A percentile compares a stretch with the other conserved stretches of the same genome.
Evolutionary conservation across 1,140 invertebrate genomes (phyloP).

Genomic region (Ceratina australensis): DNA sequence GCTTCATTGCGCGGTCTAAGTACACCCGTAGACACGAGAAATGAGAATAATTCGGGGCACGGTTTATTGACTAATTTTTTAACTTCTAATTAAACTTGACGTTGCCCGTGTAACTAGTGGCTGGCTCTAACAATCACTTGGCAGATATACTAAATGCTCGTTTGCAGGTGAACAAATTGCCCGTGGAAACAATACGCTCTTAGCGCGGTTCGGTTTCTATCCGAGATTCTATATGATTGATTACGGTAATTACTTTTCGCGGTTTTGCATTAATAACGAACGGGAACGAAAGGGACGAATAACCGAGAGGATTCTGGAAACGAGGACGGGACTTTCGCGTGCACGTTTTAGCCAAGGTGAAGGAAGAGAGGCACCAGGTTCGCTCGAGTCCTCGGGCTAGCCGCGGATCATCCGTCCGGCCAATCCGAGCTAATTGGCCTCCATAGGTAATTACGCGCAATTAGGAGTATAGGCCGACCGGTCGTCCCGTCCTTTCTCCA

Average conservation of each 20-base stretch:
- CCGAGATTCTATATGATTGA: conserved; percentile 2
- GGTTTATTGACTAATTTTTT: too few species aligned
- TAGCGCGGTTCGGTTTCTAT: neutral
- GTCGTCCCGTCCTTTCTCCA: conserved; percentile 33
- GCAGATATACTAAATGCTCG: neutral
- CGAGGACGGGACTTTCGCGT: conserved; percentile 45
- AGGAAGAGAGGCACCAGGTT: conserved; percentile 30
- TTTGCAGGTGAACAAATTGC: conserved; percentile 2
- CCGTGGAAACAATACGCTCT: conserved; percentile 2
- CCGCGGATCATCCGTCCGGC: conserved; percentile 58
- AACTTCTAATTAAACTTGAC: too few species aligned
- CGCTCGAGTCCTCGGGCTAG: conserved; percentile 58
- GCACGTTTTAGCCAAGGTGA: conserved; percentile 41
- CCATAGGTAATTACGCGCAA: conserved; percentile 77
- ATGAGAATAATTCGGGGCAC: too few species aligned
- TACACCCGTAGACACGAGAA: too few species aligned
- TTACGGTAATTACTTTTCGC: conserved; percentile 12
- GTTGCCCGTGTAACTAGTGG: too few species aligned
- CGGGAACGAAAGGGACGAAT: neutral
- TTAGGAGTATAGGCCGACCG: conserved; percentile 69
- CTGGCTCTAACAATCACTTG: too few species aligned
- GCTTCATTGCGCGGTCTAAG: too few species aligned
- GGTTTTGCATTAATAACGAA: neutral
- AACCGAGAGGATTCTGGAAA: conserved; percentile 22
- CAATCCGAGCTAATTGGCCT: conserved; percentile 72